A percentile compares a stretch with the other conserved stretches of the same genome.
Evolutionary conservation across 2,113 vertebrate genomes (phyloP).

Genomic region (Pterophyllum scalare): DNA sequence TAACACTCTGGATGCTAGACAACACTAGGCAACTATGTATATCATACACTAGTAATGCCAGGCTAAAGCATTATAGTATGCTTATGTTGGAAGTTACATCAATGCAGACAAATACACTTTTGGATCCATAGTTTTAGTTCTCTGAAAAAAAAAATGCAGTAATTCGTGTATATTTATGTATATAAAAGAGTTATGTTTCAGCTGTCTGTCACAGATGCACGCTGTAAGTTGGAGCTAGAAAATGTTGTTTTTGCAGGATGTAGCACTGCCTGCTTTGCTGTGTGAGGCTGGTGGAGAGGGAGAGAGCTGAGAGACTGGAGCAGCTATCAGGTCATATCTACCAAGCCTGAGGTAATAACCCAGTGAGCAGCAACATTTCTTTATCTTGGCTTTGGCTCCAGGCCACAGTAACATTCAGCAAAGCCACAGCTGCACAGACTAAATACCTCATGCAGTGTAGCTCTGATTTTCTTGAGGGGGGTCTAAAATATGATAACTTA

Average conservation of each 20-base stretch:
- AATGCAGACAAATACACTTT: neutral
- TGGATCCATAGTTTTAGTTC: neutral
- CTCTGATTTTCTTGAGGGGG: constrained; percentile 6
- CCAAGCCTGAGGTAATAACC: constrained; percentile 44
- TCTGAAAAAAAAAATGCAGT: neutral
- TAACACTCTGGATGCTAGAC: neutral
- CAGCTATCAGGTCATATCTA: constrained; percentile 34
- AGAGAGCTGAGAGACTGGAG: constrained; percentile 11
- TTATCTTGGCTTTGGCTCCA: constrained; percentile 43
- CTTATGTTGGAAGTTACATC: neutral
- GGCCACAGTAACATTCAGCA: constrained; percentile 42
- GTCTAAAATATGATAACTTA: constrained; percentile 7
- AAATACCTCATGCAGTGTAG: constrained; percentile 34
- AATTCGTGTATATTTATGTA: neutral
- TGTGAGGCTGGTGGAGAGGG: neutral
- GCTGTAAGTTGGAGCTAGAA: neutral
- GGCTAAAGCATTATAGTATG: neutral
- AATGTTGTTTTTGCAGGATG: constrained; percentile 7
- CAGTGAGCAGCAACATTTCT: constrained; percentile 43
- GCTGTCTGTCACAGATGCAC: neutral
- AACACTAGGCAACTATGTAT: neutral
- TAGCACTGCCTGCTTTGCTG: neutral
- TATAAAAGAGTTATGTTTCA: neutral
- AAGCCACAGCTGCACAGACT: constrained; percentile 30
- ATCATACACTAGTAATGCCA: neutral